Evolutionary conservation across 2,797 vertebrate species (phyloP), one percentile per base, ranked within the genome.

Genomic region (Hozukius guyotensis): DNA sequence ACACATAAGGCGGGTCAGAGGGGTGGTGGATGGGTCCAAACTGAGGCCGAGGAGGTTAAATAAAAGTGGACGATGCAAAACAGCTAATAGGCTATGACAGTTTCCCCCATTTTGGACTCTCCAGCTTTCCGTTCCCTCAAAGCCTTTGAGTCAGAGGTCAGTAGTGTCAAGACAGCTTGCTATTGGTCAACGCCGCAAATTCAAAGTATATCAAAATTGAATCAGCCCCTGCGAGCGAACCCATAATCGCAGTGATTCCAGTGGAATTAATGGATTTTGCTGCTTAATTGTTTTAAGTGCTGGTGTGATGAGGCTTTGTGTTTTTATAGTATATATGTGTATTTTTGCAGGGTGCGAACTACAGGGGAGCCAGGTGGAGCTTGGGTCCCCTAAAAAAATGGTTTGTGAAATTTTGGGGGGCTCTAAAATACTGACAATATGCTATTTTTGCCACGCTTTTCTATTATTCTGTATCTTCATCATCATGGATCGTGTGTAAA

Each of bases 1-100:
- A 42, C 38, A 42, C 38, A 42, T 42, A 42, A 42, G 38, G 38
- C 1, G 0, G 38, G 0, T 42, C 0, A 42, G 38, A 42, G 38
- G 16, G 42, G 6, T 18, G 42, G 42, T 46, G 42, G 42, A 46
- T 46, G 16, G 42, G 42, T 46, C 16, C 42, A 46, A 46, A 46
- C 0, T 18, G 42, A 46, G 16, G 42, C 42, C 0, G 14, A 8
- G 16, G 49, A 52, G 20, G 49, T 10, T 52, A 27, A 57, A 27
- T 57, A 57, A 27, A 56, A 8, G 55, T 57, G 1, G 55, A 56
- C 0, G 0, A 13, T 56, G 53, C 12, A 27, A 16, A 6, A 52
- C 49, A 52, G 49, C 2, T 52, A 52, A 52, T n/a, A 52, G 0
- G 49, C 18, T 52, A n/a, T 10, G 20, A 20, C 18, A 52, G 16